Base-by-base conservation (phyloP, 2,888 invertebrate species). In the Seira musarum region DNA sequence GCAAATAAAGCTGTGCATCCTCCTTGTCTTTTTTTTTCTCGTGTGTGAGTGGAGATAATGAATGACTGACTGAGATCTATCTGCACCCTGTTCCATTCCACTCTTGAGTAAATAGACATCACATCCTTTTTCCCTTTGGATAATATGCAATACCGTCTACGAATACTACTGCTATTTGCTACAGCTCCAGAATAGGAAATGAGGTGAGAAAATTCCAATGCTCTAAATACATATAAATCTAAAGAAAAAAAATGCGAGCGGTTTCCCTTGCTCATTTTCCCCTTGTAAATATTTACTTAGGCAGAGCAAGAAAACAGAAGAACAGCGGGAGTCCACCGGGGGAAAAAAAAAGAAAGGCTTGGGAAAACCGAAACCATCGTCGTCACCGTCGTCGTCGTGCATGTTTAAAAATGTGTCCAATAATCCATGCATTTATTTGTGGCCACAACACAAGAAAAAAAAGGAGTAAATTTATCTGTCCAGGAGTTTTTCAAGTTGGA, bases 181-280 rank as follows among this genome's bases (percentile, higher is more conserved):
- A n/a, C n/a, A n/a, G n/a, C n/a, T 78, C 63, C 61, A 67, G 72
- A 78, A 79, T 68, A 60, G 79, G 67, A 74, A 80, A 80, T 80
- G 73, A 80, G 80, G 76, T 77, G 76, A 77, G 76, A 77, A 77
- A 77, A 70, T 77, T 65, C 76, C 64, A 70, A 77, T 77, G 70
- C 76, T 77, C 76, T 70, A 65, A 77, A 77, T 77, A 77, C 76
- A 77, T 77, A 77, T 77, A 77, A 77, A 77, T 77, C 76, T 65
- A 49, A 40, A 40, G 24, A 19, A 49, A 60, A 70, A 21, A 65
- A 53, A 66, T 66, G 67, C 65, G 25, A n/a, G 74, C 70, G 70
- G 69, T 77, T 65, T 71, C 64, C 63, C 64, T 64, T 63, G 69
- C 63, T 60, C 66, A 68, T 68, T n/a, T n/a, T 70, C 76, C 76